Percentiles rank a stretch among this genome's conserved stretches.
Evolutionary conservation across 2,797 vertebrate genomes (phyloP).

Genomic region (Austrolebias charrua): DNA sequence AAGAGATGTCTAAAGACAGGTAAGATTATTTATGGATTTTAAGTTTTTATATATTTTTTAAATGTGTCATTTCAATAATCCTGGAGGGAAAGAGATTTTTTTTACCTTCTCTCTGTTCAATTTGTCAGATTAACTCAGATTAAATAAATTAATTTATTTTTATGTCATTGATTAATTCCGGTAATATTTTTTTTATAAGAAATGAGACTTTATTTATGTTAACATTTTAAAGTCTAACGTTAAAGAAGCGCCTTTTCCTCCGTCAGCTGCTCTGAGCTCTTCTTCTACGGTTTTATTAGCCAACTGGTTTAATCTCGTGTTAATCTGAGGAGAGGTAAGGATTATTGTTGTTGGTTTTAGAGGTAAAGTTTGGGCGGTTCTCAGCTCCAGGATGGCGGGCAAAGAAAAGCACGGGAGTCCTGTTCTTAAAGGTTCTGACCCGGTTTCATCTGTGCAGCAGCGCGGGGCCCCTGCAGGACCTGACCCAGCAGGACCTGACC

Average conservation of each 20-base stretch:
- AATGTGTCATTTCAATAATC: background rate
- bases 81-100: background rate
- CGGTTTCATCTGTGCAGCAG: constrained; percentile 30
- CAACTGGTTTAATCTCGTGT: background rate
- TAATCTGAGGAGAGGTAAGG: background rate
- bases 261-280: too few species aligned
- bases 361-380: background rate
- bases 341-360: background rate
- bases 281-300: too few species aligned
- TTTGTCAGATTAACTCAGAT: background rate
- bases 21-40: background rate
- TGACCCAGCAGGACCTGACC: too few species aligned
- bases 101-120: too few species aligned
- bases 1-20: background rate
- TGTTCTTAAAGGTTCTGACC: background rate
- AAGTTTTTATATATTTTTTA: too few species aligned
- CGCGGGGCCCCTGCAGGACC: constrained; percentile 79
- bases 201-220: too few species aligned
- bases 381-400: background rate
- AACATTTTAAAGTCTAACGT: too few species aligned
- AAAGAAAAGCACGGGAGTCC: too few species aligned
- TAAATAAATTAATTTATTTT: background rate
- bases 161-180: background rate
- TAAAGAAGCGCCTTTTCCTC: too few species aligned
- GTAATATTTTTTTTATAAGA: background rate